Evolutionary conservation across 2,113 vertebrate genomes (phyloP).

Genomic region (Channa argus): DNA sequence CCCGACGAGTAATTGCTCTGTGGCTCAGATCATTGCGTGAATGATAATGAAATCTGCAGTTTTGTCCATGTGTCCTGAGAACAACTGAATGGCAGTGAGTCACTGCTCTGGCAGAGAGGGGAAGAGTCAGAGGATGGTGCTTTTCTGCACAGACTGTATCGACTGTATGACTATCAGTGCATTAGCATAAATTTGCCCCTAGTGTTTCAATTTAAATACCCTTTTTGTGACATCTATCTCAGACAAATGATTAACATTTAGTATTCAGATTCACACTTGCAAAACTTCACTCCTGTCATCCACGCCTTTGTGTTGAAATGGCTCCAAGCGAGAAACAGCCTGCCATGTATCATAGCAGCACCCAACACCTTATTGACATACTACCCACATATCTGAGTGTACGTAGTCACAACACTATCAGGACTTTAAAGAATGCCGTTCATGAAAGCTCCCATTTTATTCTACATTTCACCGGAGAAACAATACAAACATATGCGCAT

Average conservation of each 20-base stretch:
- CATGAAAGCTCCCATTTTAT: slow-evolving; percentile 13
- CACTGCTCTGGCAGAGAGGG: background rate
- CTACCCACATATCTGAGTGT: slow-evolving; percentile 42
- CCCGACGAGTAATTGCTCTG: slow-evolving; percentile 70
- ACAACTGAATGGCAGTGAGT: slow-evolving; percentile 46
- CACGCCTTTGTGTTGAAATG: slow-evolving; percentile 45
- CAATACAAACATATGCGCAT: slow-evolving; percentile 10
- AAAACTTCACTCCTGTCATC: slow-evolving; percentile 47
- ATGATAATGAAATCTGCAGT: slow-evolving; percentile 68
- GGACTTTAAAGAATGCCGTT: background rate
- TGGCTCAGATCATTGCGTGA: slow-evolving; percentile 62
- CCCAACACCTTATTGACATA: slow-evolving; percentile 53
- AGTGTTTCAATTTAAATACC: slow-evolving; percentile 27
- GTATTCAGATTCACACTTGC: background rate
- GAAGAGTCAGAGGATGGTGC: slow-evolving; percentile 5
- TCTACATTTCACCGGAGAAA: background rate
- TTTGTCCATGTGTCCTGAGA: slow-evolving; percentile 40
- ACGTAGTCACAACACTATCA: background rate
- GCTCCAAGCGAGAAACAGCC: slow-evolving; percentile 49
- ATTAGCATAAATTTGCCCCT: background rate
- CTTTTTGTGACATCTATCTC: background rate
- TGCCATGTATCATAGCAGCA: slow-evolving; percentile 34
- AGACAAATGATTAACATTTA: slow-evolving; percentile 33
- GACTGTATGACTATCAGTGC: background rate
- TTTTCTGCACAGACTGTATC: slow-evolving; percentile 13